Evolutionary conservation across 2,888 invertebrate species (phyloP).

Genomic region (Xanthorhoe spadicearia): DNA sequence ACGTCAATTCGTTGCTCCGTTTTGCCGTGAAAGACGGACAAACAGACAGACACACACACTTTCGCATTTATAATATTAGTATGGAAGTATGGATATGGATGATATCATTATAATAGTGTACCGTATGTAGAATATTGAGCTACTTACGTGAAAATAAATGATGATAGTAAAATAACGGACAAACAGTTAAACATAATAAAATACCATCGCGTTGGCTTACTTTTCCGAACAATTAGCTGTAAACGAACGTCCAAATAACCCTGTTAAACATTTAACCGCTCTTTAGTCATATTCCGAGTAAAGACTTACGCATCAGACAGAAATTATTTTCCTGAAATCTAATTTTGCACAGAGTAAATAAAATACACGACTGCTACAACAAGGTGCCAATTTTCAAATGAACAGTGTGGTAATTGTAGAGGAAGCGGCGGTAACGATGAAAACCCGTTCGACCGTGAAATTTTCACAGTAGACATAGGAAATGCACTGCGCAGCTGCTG

Average conservation of each 20-base stretch:
- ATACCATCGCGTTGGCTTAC: slow-evolving; percentile 5
- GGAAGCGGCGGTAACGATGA: slow-evolving; percentile 32
- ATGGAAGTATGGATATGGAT: no score
- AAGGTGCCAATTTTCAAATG: slow-evolving; percentile 16
- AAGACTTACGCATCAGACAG: slow-evolving; percentile 38
- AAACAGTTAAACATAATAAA: not conserved
- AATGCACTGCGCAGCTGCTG: slow-evolving; percentile 24
- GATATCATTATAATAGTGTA: no score
- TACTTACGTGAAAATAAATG: not conserved
- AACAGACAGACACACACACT: no score
- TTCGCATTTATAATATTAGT: no score
- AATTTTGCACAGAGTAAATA: slow-evolving; percentile 16
- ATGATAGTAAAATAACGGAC: not conserved
- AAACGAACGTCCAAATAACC: slow-evolving; percentile 31
- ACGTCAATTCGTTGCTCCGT: no score
- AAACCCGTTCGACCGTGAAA: slow-evolving; percentile 39
- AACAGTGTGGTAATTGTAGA: slow-evolving; percentile 29
- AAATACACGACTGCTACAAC: slow-evolving; percentile 17
- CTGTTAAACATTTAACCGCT: slow-evolving; percentile 29
- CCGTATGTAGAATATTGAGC: not conserved
- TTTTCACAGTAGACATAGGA: slow-evolving; percentile 37
- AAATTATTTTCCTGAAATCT: slow-evolving; percentile 38
- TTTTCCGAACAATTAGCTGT: slow-evolving; percentile 18
- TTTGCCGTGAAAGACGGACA: no score
- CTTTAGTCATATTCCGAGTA: slow-evolving; percentile 44